These are phyloP conservation scores for Nomada fabriciana DNA, from an alignment of 2,888 invertebrate genomes.

Conservation along the genomic window DNA sequence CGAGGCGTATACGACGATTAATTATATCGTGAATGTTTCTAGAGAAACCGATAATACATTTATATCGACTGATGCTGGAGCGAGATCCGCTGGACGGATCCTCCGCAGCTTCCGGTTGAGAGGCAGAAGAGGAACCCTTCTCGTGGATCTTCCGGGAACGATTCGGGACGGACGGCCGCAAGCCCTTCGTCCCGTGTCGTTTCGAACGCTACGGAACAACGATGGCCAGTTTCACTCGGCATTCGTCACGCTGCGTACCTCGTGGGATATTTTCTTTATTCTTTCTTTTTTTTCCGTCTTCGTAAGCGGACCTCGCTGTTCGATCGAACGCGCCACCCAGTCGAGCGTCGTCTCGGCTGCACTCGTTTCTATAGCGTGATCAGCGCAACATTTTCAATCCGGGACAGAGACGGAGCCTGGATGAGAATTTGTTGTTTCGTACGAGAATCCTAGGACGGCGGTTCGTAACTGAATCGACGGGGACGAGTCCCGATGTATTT, in stretches of 20 bases:
- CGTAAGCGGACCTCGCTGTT: constrained; percentile 8
- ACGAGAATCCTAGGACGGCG: constrained; percentile 12
- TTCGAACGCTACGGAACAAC: constrained; percentile 47
- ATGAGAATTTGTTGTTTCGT: constrained; percentile 12
- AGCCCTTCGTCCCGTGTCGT: constrained; percentile 53
- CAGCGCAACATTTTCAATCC: constrained; percentile 11
- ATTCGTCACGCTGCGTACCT: constrained; percentile 45
- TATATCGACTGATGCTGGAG: constrained; percentile 44
- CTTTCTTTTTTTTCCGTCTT: neutral
- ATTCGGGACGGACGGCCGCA: constrained; percentile 42
- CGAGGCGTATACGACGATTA: constrained; percentile 18
- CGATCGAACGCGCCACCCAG: constrained; percentile 13
- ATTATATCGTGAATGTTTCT: constrained; percentile 46
- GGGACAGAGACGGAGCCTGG: neutral
- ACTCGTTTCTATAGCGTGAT: constrained; percentile 23
- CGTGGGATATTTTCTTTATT: neutral
- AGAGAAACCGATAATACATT: constrained; percentile 30
- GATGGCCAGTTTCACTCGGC: constrained; percentile 59
- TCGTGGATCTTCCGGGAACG: constrained; percentile 57
- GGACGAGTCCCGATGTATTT: constrained; percentile 8
- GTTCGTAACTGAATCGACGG: constrained; percentile 30
- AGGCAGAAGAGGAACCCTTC: constrained; percentile 62
- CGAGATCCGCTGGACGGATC: constrained; percentile 61
- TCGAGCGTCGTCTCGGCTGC: constrained; percentile 39
- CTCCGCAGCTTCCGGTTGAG: constrained; percentile 60